A percentile compares a stretch with the other conserved stretches of the same genome.
Conservation (phyloP, 2,113 vertebrate species). For the Proterorhinus semilunaris region DNA sequence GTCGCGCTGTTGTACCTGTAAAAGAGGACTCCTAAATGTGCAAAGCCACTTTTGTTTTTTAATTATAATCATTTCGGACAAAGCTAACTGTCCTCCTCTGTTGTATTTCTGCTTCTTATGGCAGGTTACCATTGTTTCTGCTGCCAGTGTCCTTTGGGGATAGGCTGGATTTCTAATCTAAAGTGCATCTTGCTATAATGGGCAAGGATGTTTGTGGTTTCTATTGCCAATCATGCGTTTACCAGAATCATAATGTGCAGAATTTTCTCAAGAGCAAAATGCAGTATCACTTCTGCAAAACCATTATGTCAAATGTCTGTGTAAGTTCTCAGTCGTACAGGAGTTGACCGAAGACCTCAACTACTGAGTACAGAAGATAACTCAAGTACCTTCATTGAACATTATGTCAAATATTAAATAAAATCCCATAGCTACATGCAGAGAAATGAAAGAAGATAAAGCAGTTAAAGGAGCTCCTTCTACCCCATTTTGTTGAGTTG, state of each 20-base stretch:
- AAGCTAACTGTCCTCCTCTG: not conserved
- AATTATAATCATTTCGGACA: not conserved
- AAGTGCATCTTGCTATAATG: constrained; percentile 35
- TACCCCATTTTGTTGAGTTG: not conserved
- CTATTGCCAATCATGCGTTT: not conserved
- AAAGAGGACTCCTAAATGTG: no score
- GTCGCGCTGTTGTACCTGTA: no score
- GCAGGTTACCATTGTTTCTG: not conserved
- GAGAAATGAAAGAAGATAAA: constrained; percentile 3
- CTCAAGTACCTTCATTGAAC: no score
- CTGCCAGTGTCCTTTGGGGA: not conserved
- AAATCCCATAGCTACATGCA: not conserved
- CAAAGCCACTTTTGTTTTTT: no score
- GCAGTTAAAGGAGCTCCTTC: constrained; percentile 19
- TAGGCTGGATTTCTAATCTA: constrained; percentile 38
- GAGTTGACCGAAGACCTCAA: no score
- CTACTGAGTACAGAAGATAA: no score
- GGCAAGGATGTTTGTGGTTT: constrained; percentile 10
- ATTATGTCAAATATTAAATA: not conserved
- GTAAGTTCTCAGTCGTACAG: no score
- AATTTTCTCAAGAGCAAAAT: constrained; percentile 1
- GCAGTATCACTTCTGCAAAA: constrained; percentile 5
- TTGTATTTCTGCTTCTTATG: not conserved
- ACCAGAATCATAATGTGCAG: not conserved
- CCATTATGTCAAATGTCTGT: not conserved